phyloP scores from a whole-genome alignment of 2,888 invertebrate species.

The Drosophila cognata region DNA sequence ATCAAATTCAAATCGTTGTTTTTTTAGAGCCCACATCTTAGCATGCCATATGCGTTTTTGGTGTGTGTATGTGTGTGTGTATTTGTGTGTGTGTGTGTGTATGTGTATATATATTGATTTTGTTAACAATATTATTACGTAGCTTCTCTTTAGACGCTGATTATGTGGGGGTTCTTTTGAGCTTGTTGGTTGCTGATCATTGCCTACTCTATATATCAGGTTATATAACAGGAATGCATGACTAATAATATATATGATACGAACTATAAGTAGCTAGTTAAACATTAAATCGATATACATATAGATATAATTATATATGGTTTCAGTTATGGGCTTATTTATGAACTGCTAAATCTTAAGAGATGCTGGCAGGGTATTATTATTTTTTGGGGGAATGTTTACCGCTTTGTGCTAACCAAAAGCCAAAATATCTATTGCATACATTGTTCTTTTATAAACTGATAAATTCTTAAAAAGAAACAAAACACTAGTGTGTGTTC shows the following conservation, averaged over 20 bases:
- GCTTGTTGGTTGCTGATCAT: slow-evolving; percentile 61
- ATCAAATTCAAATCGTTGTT: slow-evolving; percentile 46
- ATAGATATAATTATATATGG: slow-evolving; percentile 38
- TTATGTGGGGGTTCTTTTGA: slow-evolving; percentile 60
- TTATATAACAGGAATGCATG: slow-evolving; percentile 81
- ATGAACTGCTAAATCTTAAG: slow-evolving; percentile 49
- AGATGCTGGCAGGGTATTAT: slow-evolving; percentile 39
- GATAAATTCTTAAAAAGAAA: slow-evolving; percentile 58
- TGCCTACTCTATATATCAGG: slow-evolving; percentile 63
- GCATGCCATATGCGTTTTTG: slow-evolving; percentile 53
- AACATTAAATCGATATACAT: slow-evolving; percentile 35
- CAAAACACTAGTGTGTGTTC: slow-evolving; percentile 34
- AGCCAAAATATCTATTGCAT: slow-evolving; percentile 44
- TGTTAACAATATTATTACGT: slow-evolving; percentile 60
- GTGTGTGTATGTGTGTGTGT: slow-evolving; percentile 25
- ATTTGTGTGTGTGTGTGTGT: slow-evolving; percentile 20
- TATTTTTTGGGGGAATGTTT: slow-evolving; percentile 67
- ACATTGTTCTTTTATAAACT: slow-evolving; percentile 37
- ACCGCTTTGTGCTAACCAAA: slow-evolving; percentile 73
- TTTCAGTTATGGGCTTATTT: slow-evolving; percentile 50
- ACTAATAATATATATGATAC: slow-evolving; percentile 71
- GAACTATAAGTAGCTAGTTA: slow-evolving; percentile 65
- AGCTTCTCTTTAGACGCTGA: slow-evolving; percentile 71
- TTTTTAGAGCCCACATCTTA: slow-evolving; percentile 57
- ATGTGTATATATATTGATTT: slow-evolving; percentile 26